phyloP scores from a whole-genome alignment of 1,140 invertebrate species.

The Condylostylus longicornis region DNA sequence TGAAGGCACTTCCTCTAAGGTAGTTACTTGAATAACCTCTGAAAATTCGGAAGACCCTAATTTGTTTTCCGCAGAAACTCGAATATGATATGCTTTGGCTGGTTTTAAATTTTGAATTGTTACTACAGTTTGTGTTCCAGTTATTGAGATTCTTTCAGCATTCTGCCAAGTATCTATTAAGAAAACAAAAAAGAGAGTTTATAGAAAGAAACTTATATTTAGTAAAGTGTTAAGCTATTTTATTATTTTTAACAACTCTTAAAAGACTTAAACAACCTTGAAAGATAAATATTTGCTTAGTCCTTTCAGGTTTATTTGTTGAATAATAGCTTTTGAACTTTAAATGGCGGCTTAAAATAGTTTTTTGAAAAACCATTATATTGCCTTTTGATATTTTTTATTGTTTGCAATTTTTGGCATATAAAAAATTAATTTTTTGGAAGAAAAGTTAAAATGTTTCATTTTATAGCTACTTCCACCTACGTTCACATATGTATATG shows the following conservation, averaged over 20 bases:
- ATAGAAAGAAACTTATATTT: background rate
- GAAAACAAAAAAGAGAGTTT: background rate
- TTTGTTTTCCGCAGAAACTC: conserved; percentile 77
- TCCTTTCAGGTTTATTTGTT: background rate
- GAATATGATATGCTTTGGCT: conserved; percentile 75
- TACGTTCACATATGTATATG: too few relatives aligned
- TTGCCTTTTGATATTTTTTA: too few relatives aligned
- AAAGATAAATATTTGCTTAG: background rate
- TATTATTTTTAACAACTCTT: background rate
- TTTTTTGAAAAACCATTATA: too few relatives aligned
- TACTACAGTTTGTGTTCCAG: conserved; percentile 59
- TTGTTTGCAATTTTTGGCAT: too few relatives aligned
- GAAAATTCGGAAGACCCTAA: conserved; percentile 76
- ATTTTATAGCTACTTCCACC: too few relatives aligned
- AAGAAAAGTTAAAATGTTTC: too few relatives aligned
- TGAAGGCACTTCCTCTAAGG: conserved; percentile 75
- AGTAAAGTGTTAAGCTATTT: background rate
- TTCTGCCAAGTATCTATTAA: conserved; percentile 33
- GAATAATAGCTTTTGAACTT: too few relatives aligned
- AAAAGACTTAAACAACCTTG: background rate
- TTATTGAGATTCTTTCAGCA: conserved; percentile 61
- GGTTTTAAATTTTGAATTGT: conserved; percentile 68
- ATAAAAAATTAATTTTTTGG: too few relatives aligned
- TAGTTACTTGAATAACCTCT: conserved; percentile 63
- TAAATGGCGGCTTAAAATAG: too few relatives aligned